A percentile compares a stretch with the other conserved stretches of the same genome.
Conservation (phyloP, 2,113 vertebrate genomes). For the Picathartes gymnocephalus region DNA sequence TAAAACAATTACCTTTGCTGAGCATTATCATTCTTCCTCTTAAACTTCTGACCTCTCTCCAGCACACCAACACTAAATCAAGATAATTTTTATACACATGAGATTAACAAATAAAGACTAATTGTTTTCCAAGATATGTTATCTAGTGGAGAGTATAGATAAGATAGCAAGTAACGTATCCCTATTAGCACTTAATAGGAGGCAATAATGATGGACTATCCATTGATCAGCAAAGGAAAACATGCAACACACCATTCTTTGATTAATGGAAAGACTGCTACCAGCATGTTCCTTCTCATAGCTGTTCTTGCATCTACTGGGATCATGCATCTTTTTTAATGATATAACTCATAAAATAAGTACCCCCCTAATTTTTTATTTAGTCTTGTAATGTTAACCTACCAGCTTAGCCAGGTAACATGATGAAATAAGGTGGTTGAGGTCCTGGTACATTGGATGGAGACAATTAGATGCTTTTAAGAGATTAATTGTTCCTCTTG, state of each 20-base stretch:
- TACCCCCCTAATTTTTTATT: not conserved
- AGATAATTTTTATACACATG: not conserved
- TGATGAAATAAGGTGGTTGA: not conserved
- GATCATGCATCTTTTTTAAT: not conserved
- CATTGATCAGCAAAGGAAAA: not conserved
- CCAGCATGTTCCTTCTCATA: not conserved
- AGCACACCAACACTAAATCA: not conserved
- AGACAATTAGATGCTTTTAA: not conserved
- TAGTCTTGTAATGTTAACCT: not conserved
- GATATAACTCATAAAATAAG: not conserved
- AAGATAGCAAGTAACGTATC: slow-evolving; percentile 27
- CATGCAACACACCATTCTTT: not conserved
- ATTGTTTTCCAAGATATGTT: slow-evolving; percentile 23
- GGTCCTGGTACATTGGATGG: not conserved
- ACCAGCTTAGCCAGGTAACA: not conserved
- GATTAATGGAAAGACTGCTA: not conserved
- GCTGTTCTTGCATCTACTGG: not conserved
- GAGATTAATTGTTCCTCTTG: not conserved
- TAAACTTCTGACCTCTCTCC: not conserved
- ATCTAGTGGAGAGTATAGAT: not conserved
- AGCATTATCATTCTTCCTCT: not conserved
- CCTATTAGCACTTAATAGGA: not conserved
- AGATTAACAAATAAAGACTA: slow-evolving; percentile 4
- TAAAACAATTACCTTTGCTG: not conserved
- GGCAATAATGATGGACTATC: not conserved